phyloP scores from a whole-genome alignment of 2,113 vertebrate genomes.

The Paradoxurus hermaphroditus region DNA sequence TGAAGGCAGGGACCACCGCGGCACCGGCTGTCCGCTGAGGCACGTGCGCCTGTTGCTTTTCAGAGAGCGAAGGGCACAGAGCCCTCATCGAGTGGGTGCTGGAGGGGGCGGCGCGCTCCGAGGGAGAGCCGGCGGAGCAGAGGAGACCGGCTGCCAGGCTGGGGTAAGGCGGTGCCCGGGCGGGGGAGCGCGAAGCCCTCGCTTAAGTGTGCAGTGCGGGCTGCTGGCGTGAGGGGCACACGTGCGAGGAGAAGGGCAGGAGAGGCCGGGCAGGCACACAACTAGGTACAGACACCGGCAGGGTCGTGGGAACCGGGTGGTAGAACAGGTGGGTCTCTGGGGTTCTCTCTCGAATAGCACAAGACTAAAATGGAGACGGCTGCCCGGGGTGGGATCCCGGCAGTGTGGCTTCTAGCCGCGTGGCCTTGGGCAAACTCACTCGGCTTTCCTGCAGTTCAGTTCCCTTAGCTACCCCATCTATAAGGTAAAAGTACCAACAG shows the following conservation, averaged over 20 bases:
- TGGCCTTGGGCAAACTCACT: background rate
- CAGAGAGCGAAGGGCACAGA: slow-evolving; percentile 89
- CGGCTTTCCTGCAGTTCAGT: background rate
- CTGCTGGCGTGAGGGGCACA: background rate
- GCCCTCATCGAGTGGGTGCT: slow-evolving; percentile 77
- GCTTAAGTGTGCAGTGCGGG: background rate
- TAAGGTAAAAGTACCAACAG: background rate
- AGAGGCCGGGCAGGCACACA: background rate
- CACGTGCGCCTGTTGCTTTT: background rate
- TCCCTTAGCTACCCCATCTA: background rate
- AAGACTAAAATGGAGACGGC: background rate
- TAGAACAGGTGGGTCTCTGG: background rate
- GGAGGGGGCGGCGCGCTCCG: slow-evolving; percentile 56
- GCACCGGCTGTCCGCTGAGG: background rate
- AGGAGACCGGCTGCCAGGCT: slow-evolving; percentile 76
- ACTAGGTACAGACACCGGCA: background rate
- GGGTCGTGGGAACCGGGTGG: background rate
- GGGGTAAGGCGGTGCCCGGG: slow-evolving; percentile 78
- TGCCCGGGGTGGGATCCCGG: background rate
- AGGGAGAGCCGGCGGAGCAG: slow-evolving; percentile 70
- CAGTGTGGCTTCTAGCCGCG: background rate
- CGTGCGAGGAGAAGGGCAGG: background rate
- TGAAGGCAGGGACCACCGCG: background rate
- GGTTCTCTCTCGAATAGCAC: background rate
- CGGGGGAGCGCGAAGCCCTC: background rate